These are phyloP conservation scores for Zaprionus ornatus DNA, from an alignment of 1,140 invertebrate species.

Conservation along the genomic window DNA sequence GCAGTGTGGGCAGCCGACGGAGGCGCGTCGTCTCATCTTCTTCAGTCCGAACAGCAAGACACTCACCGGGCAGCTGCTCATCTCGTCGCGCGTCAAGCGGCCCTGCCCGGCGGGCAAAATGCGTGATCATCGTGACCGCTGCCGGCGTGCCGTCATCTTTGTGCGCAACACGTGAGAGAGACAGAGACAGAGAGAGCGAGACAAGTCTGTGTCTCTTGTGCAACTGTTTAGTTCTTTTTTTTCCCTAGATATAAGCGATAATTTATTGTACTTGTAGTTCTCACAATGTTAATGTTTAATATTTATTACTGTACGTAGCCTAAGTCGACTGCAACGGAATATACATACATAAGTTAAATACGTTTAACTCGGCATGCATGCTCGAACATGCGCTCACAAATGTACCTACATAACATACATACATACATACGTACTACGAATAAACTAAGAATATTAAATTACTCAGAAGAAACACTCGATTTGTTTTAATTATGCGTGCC, in stretches of 20 bases:
- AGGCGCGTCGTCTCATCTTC: conserved; percentile 62
- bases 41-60: conserved; percentile 54
- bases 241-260: conserved; percentile 2
- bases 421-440: neutral
- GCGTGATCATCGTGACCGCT: conserved; percentile 77
- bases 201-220: neutral
- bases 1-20: conserved; percentile 30
- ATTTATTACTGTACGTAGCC: conserved; percentile 2
- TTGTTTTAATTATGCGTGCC: neutral
- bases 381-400: neutral
- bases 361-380: neutral
- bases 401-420: neutral
- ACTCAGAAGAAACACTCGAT: neutral
- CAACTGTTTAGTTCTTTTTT: neutral
- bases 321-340: conserved; percentile 2
- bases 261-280: conserved; percentile 1
- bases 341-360: conserved; percentile 4
- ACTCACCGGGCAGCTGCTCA: conserved; percentile 61
- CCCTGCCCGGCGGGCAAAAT: conserved; percentile 73
- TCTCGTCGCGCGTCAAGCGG: conserved; percentile 46
- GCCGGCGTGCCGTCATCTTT: conserved; percentile 69
- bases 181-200: neutral
- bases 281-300: conserved; percentile 1
- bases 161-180: conserved; percentile 54
- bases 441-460: neutral